Conservation (phyloP, 2,113 vertebrate genomes). For the Nestor notabilis region DNA sequence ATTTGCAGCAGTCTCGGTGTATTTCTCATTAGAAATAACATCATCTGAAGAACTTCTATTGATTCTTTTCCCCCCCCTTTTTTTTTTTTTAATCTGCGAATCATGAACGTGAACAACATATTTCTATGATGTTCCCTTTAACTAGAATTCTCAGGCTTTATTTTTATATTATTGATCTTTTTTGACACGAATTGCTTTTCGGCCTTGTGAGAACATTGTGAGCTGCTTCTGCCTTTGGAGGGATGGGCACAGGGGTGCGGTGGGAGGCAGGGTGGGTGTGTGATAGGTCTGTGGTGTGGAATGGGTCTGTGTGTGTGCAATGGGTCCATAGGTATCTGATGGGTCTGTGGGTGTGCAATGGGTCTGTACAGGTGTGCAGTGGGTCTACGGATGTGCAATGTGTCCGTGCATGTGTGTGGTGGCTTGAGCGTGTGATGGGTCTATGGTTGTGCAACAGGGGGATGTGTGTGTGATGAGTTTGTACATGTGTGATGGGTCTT, state of each 20-base stretch:
- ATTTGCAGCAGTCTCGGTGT: constrained; percentile 71
- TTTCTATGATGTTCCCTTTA: constrained; percentile 76
- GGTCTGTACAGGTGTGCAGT: fast-evolving
- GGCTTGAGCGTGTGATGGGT: too few relatives aligned
- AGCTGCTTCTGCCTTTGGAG: constrained; percentile 63
- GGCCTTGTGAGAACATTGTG: constrained; percentile 64
- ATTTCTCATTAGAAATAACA: constrained; percentile 83
- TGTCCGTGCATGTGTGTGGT: too few relatives aligned
- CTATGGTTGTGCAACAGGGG: neutral
- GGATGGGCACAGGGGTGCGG: neutral
- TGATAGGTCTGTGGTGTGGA: fast-evolving
- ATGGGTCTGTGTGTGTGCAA: neutral
- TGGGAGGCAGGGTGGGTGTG: too few relatives aligned
- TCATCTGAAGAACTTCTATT: constrained; percentile 78
- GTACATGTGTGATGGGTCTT: neutral
- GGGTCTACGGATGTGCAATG: too few relatives aligned
- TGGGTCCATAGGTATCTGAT: too few relatives aligned
- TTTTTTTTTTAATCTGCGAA: constrained; percentile 73
- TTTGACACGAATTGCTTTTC: constrained; percentile 72
- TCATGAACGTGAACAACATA: constrained; percentile 77
- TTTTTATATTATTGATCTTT: constrained; percentile 79
- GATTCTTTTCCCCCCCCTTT: constrained; percentile 18
- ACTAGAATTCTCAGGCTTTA: constrained; percentile 75
- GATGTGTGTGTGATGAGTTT: neutral
- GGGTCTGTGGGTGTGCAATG: neutral